These are phyloP conservation scores for Drosophila persimilis DNA, from an alignment of 1,140 invertebrate species.

Conservation along the genomic window DNA sequence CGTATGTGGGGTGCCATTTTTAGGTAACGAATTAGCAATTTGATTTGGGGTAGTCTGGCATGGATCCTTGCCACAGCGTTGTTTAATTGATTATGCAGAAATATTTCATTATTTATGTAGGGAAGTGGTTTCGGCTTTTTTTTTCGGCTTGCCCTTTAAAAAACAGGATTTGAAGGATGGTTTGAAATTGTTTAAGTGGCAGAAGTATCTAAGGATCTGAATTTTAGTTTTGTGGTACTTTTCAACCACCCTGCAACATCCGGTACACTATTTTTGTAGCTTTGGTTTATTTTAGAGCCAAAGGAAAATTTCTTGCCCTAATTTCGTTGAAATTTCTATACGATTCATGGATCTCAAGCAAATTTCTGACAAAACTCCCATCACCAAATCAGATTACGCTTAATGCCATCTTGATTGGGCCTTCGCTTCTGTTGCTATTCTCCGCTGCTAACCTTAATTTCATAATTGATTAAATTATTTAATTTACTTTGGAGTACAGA, in stretches of 20 bases:
- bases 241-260: too few species aligned
- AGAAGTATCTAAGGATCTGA: constrained; percentile 24
- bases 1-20: too few species aligned
- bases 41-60: constrained; percentile 20
- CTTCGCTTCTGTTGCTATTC: background rate
- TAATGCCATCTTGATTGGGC: constrained; percentile 61
- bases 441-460: constrained; percentile 51
- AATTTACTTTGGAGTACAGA: constrained; percentile 66
- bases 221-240: constrained; percentile 26
- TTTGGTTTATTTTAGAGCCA: too few species aligned
- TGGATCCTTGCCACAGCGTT: constrained; percentile 38
- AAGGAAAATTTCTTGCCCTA: background rate
- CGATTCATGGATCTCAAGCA: constrained; percentile 35
- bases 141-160: constrained; percentile 14
- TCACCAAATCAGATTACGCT: constrained; percentile 52
- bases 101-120: constrained; percentile 57
- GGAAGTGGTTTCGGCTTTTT: constrained; percentile 47
- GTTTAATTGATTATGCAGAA: constrained; percentile 73
- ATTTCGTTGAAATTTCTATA: constrained; percentile 31
- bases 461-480: constrained; percentile 80
- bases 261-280: too few species aligned
- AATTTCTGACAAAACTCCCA: constrained; percentile 25
- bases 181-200: constrained; percentile 43
- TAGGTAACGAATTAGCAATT: too few species aligned
- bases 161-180: constrained; percentile 4